A percentile compares a stretch with the other conserved stretches of the same genome.
Conservation (phyloP, 2,113 vertebrate genomes). For the Hippocampus zosterae region DNA sequence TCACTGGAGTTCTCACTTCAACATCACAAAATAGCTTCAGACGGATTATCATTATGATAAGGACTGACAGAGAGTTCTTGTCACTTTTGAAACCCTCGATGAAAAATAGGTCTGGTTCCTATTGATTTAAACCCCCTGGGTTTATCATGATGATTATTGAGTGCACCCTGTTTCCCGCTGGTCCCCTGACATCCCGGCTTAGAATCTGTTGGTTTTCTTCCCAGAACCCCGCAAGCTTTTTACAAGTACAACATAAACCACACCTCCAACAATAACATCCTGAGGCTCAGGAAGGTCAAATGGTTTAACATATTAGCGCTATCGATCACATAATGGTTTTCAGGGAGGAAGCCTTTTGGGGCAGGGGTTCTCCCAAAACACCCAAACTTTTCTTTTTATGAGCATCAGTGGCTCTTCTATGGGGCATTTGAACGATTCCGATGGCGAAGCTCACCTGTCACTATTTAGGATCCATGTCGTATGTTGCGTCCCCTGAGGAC, state of each 20-base stretch:
- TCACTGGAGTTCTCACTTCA: not conserved
- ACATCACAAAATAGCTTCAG: not conserved
- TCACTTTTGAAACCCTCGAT: not conserved
- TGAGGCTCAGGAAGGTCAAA: slow-evolving; percentile 31
- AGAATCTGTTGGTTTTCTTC: slow-evolving; percentile 34
- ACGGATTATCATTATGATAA: not conserved
- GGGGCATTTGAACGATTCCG: not conserved
- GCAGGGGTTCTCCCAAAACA: slow-evolving; percentile 12
- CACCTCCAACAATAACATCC: slow-evolving; percentile 41
- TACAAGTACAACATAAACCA: slow-evolving; percentile 29
- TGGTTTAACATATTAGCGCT: slow-evolving; percentile 38
- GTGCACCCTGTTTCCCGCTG: not conserved
- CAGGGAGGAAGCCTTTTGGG: slow-evolving; percentile 35
- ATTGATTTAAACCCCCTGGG: not conserved
- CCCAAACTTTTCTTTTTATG: not conserved
- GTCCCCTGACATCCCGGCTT: slow-evolving; percentile 11
- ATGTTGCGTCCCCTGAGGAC: slow-evolving; percentile 28
- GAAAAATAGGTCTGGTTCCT: not conserved
- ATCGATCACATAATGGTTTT: slow-evolving; percentile 53
- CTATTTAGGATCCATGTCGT: not conserved
- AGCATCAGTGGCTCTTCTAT: slow-evolving; percentile 1
- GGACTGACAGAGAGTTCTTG: not conserved
- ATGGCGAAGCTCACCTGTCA: not conserved
- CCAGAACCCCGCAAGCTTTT: slow-evolving; percentile 14
- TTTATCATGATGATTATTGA: not conserved